phyloP scores from a whole-genome alignment of 2,888 invertebrate genomes.

The Dicranocentrus wangi region DNA sequence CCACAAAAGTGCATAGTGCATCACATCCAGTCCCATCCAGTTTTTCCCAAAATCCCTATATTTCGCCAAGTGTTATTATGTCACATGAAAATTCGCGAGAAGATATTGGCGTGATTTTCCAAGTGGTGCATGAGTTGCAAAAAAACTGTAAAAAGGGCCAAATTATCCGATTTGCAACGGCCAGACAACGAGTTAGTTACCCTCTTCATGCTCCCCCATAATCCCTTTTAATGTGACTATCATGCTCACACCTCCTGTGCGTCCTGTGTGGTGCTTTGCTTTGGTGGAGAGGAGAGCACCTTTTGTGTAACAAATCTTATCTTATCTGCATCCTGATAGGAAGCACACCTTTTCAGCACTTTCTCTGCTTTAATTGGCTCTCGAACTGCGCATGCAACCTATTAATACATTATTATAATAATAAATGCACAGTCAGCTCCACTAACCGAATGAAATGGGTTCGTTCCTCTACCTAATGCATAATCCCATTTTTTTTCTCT shows the following conservation, averaged over 20 bases:
- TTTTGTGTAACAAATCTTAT: slow-evolving; percentile 17
- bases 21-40: neutral
- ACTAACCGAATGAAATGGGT: no score
- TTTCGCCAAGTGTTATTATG: neutral
- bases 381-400: neutral
- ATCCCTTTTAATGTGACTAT: no score
- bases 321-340: slow-evolving; percentile 52
- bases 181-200: no score
- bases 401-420: neutral
- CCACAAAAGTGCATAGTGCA: no score
- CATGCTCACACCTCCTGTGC: no score
- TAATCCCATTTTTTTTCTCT: no score
- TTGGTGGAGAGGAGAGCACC: neutral
- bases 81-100: neutral
- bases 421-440: no score
- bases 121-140: neutral
- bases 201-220: no score
- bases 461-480: no score
- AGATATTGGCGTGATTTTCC: neutral
- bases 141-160: neutral
- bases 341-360: slow-evolving; percentile 21
- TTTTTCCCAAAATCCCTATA: neutral
- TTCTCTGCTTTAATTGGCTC: slow-evolving; percentile 56
- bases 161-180: neutral
- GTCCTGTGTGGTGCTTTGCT: neutral